Evolutionary conservation across 1,140 invertebrate species (phyloP).

Genomic region (Luehdorfia chinensis): DNA sequence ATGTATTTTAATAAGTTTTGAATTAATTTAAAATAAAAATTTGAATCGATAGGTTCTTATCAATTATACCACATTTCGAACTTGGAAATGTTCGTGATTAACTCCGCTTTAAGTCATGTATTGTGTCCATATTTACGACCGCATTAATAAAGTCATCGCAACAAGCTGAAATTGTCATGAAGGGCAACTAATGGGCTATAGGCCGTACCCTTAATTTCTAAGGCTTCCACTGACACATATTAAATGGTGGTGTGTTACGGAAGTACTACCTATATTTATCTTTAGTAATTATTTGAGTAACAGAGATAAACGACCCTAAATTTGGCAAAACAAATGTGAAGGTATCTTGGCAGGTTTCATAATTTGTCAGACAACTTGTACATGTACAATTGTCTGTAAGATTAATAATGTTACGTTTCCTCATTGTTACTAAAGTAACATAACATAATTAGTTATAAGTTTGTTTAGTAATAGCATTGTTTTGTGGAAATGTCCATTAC

Average conservation of each 20-base stretch:
- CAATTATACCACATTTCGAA: constrained; percentile 24
- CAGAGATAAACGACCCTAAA: constrained; percentile 37
- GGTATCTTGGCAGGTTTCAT: neutral
- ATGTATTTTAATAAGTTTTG: too few relatives aligned
- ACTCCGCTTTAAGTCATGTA: constrained; percentile 46
- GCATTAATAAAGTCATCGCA: constrained; percentile 22
- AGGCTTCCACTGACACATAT: constrained; percentile 21
- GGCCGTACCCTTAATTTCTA: constrained; percentile 3
- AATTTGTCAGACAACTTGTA: constrained; percentile 12
- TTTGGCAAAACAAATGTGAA: constrained; percentile 8
- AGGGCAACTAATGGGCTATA: constrained; percentile 21
- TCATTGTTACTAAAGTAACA: too few relatives aligned
- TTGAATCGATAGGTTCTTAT: constrained; percentile 16
- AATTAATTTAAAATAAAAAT: too few relatives aligned
- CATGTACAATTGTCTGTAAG: neutral
- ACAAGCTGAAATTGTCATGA: constrained; percentile 46
- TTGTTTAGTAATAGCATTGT: too few relatives aligned
- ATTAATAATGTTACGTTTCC: neutral
- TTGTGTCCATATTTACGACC: constrained; percentile 33
- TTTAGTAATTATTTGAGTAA: constrained; percentile 37
- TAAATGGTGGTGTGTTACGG: constrained; percentile 35
- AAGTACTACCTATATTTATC: constrained; percentile 32
- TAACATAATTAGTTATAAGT: too few relatives aligned
- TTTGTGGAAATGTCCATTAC: too few relatives aligned
- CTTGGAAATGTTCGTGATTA: constrained; percentile 35